phyloP scores from a whole-genome alignment of 2,888 invertebrate genomes.

The Leucoma salicis region DNA sequence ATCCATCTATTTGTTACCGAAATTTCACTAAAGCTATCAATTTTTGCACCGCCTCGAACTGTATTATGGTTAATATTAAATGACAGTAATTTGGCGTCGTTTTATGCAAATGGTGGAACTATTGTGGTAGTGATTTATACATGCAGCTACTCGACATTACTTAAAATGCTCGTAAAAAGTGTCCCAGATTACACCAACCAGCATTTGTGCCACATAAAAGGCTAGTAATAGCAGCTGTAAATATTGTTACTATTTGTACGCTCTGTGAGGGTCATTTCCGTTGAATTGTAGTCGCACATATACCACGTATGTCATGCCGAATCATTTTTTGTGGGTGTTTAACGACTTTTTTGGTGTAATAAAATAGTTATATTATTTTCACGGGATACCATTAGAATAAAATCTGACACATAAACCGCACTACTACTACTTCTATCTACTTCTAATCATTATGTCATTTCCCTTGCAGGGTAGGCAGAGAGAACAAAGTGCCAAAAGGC shows the following conservation, averaged over 20 bases:
- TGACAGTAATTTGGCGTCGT: slow-evolving; percentile 50
- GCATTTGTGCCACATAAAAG: slow-evolving; percentile 56
- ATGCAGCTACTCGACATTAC: slow-evolving; percentile 47
- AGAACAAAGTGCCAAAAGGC: too few relatives aligned
- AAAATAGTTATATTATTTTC: slow-evolving; percentile 33
- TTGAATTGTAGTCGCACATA: slow-evolving; percentile 40
- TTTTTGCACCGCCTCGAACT: slow-evolving; percentile 27
- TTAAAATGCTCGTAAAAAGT: slow-evolving; percentile 61
- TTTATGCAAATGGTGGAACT: slow-evolving; percentile 60
- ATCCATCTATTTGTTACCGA: slow-evolving; percentile 33
- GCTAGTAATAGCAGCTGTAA: slow-evolving; percentile 47
- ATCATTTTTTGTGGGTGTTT: slow-evolving; percentile 32
- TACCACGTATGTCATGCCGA: slow-evolving; percentile 28
- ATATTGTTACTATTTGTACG: slow-evolving; percentile 48
- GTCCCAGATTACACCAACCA: slow-evolving; percentile 53
- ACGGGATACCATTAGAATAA: neutral
- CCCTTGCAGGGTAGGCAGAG: too few relatives aligned
- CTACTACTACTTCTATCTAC: too few relatives aligned
- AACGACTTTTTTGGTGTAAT: slow-evolving; percentile 28
- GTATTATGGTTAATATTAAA: slow-evolving; percentile 46
- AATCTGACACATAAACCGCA: neutral
- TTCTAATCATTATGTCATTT: too few relatives aligned
- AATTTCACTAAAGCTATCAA: slow-evolving; percentile 12
- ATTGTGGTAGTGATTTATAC: slow-evolving; percentile 56
- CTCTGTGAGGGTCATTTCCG: slow-evolving; percentile 42